Evolutionary conservation across 2,797 vertebrate genomes (phyloP), one percentile per base, ranked within the genome.

Genomic region (Clamator glandarius): DNA sequence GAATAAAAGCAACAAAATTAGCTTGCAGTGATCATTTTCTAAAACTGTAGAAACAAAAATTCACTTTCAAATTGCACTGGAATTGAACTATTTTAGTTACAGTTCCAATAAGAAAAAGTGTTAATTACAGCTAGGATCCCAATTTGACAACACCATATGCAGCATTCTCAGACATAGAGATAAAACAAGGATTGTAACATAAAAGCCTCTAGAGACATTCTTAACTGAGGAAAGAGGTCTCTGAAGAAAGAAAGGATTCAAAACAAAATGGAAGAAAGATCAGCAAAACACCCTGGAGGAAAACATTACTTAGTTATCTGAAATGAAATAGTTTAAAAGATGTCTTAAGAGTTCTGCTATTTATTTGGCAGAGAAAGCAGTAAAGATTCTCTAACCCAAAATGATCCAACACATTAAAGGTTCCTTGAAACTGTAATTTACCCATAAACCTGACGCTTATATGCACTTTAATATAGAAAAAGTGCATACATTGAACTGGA

Each of bases 1-100:
- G 3, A 95, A 93, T 89, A 96, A 79, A 98, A 75, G 14, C 85
- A 95, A 95, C 58, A 95, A 74, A 67, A 80, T 96, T 76, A 96
- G 85, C 59, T 69, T 14, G 54, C 28, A 75, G 29, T 74, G 52
- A 88, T 42, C 66, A 81, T 84, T 59, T 44, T 72, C 36, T 42
- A 51, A 66, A 86, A 19, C 23, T 36, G 19, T 35, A 66, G 62
- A 79, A 87, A 42, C 11, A 79, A 81, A 91, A 82, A 36, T 61
- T 67, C 16, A 59, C 48, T 85, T 92, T 75, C n/a, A 77, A 93
- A 94, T 24, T 44, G 31, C 67, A 85, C 1, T 42, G n/a, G 25
- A 84, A 74, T 36, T 61, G 46, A 94, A 66, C n/a, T 72, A 62
- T 57, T 85, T 59, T 73, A 89, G 33, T 86, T 91, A 92, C 26